Percentiles rank a stretch among this genome's conserved stretches.
Evolutionary conservation across 2,797 vertebrate species (phyloP).

Genomic region (Muscicapa striata): DNA sequence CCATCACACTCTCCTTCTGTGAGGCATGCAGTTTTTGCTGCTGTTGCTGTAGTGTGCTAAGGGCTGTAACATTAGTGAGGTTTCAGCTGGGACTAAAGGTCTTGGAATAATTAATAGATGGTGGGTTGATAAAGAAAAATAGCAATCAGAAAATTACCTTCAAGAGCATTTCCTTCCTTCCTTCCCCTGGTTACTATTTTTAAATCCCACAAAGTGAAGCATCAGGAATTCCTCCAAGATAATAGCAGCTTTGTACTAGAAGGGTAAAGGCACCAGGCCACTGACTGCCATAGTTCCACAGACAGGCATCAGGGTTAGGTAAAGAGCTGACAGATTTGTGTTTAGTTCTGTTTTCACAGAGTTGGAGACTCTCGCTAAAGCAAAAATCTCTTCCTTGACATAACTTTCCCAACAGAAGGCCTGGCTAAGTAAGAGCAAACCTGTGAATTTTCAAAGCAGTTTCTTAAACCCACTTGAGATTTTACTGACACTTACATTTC

Average conservation of each 20-base stretch:
- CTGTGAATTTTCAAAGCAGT: conserved; percentile 13
- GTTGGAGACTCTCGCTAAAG: background rate
- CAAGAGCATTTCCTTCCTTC: background rate
- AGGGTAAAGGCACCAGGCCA: background rate
- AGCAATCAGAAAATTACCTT: background rate
- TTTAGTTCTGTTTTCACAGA: conserved; percentile 3
- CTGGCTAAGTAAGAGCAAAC: background rate
- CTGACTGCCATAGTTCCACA: background rate
- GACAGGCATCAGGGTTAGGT: background rate
- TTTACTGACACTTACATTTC: conserved; percentile 53
- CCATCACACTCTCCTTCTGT: background rate
- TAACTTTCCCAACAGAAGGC: background rate
- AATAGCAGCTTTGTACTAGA: background rate
- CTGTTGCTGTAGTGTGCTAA: background rate
- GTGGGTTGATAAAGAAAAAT: background rate
- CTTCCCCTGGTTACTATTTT: background rate
- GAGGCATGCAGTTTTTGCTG: background rate
- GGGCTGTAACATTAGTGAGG: background rate
- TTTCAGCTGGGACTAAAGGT: background rate
- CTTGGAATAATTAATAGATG: background rate
- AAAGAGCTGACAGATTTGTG: background rate
- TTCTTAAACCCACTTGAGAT: background rate
- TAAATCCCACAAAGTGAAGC: background rate
- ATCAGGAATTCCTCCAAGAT: background rate
- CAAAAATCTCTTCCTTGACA: background rate